phyloP scores from a whole-genome alignment of 2,888 invertebrate genomes.

The Phaedon cochleariae region DNA sequence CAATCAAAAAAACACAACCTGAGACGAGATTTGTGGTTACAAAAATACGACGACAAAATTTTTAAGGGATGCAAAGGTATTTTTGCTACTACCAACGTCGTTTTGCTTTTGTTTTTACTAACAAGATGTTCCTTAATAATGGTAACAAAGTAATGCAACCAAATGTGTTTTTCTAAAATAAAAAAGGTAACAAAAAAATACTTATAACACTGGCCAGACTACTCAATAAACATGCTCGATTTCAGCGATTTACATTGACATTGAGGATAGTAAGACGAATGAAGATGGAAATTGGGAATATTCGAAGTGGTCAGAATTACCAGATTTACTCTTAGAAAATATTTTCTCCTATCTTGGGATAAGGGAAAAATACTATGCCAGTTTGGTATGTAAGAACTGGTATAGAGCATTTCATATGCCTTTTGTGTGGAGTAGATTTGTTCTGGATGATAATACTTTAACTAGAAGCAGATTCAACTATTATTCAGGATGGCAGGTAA shows the following conservation, averaged over 20 bases:
- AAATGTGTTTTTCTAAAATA: not conserved
- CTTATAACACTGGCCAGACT: not conserved
- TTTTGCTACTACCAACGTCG: not conserved
- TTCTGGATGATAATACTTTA: conserved; percentile 75
- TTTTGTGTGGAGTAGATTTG: conserved; percentile 78
- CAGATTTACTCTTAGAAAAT: conserved; percentile 77
- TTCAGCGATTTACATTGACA: conserved; percentile 56
- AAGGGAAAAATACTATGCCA: conserved; percentile 77
- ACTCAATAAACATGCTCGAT: conserved; percentile 10
- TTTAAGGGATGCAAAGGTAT: conserved; percentile 48
- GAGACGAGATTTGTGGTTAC: conserved; percentile 53
- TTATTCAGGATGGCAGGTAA: conserved; percentile 81
- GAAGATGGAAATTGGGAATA: conserved; percentile 60
- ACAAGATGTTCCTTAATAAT: conserved; percentile 8
- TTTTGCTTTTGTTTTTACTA: conserved; percentile 9
- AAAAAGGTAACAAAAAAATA: not conserved
- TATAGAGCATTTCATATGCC: conserved; percentile 76
- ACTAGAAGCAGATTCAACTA: conserved; percentile 81
- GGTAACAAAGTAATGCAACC: not conserved
- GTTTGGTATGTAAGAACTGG: conserved; percentile 74
- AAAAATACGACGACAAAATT: conserved; percentile 52
- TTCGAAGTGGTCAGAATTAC: conserved; percentile 73
- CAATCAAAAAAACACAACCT: conserved; percentile 40
- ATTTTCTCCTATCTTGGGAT: conserved; percentile 75
- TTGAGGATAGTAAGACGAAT: conserved; percentile 58